Evolutionary conservation across 2,797 vertebrate genomes (phyloP).

Genomic region (Cygnus olor): DNA sequence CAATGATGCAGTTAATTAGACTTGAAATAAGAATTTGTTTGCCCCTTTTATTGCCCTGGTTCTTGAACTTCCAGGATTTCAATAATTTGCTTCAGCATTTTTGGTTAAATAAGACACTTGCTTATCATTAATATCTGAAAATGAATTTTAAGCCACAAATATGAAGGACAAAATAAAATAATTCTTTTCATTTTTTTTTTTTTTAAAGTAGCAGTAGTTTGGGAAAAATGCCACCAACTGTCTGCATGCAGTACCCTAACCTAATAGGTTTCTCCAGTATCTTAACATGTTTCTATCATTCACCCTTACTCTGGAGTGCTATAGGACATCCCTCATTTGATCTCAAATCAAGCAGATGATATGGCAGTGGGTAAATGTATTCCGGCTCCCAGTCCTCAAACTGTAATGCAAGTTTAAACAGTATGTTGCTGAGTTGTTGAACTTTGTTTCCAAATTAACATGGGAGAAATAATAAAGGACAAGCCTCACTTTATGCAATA

Average conservation of each 20-base stretch:
- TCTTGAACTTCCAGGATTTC: not conserved
- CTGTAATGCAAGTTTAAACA: constrained; percentile 62
- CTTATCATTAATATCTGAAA: not conserved
- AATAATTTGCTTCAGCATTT: not conserved
- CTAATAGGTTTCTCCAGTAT: constrained; percentile 58
- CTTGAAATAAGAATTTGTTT: constrained; percentile 28
- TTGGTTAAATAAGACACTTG: not conserved
- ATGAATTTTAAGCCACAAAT: not conserved
- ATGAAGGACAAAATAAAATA: not conserved
- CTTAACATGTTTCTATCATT: constrained; percentile 64
- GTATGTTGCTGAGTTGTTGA: constrained; percentile 65
- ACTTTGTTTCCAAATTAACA: constrained; percentile 68
- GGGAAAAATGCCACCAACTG: constrained; percentile 4
- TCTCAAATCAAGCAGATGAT: constrained; percentile 75
- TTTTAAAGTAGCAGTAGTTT: not conserved
- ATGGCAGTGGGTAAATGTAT: constrained; percentile 59
- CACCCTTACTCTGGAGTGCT: constrained; percentile 51
- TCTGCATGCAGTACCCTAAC: constrained; percentile 11
- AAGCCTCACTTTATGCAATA: constrained; percentile 29
- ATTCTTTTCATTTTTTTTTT: not conserved
- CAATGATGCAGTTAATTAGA: constrained; percentile 35
- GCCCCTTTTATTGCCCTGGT: not conserved
- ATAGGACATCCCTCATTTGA: constrained; percentile 71
- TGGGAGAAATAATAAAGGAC: constrained; percentile 62
- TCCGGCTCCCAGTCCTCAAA: constrained; percentile 65